These are phyloP conservation scores for Tridacna crocea DNA, from an alignment of 2,888 invertebrate species.

Conservation along the genomic window DNA sequence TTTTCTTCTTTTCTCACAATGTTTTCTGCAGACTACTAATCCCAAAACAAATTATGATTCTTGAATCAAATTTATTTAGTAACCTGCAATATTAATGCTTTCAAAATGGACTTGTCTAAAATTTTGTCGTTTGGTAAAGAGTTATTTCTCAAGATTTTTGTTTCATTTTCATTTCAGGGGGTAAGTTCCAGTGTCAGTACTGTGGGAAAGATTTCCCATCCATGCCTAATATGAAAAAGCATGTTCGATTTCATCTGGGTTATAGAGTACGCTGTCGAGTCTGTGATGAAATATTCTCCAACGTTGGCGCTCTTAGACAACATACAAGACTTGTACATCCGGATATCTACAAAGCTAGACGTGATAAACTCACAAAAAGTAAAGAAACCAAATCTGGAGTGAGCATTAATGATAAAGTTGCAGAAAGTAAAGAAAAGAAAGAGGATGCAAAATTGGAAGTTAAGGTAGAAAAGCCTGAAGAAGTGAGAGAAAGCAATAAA, in stretches of 20 bases:
- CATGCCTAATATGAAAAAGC: slow-evolving; percentile 82
- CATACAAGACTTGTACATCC: slow-evolving; percentile 67
- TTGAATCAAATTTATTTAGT: no score
- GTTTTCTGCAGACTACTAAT: no score
- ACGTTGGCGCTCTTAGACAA: slow-evolving; percentile 66
- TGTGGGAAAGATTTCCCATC: slow-evolving; percentile 83
- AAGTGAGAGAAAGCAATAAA: not conserved
- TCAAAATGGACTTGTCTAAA: no score
- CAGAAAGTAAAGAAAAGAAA: slow-evolving; percentile 9
- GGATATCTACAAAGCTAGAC: slow-evolving; percentile 57
- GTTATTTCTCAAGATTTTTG: no score
- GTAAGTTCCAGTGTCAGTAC: slow-evolving; percentile 56
- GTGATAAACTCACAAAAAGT: slow-evolving; percentile 34
- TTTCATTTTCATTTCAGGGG: slow-evolving; percentile 31
- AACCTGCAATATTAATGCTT: no score
- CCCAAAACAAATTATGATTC: no score
- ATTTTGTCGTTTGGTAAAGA: no score
- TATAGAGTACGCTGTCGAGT: slow-evolving; percentile 72
- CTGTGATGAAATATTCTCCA: slow-evolving; percentile 68
- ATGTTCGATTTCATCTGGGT: slow-evolving; percentile 78
- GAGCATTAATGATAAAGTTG: not conserved
- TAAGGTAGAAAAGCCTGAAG: not conserved
- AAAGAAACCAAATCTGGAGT: not conserved
- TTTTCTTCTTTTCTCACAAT: no score
- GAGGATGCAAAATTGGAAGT: not conserved